These are phyloP conservation scores for Leptopilina drosophilae DNA, from an alignment of 2,888 invertebrate genomes.

Conservation along the genomic window DNA sequence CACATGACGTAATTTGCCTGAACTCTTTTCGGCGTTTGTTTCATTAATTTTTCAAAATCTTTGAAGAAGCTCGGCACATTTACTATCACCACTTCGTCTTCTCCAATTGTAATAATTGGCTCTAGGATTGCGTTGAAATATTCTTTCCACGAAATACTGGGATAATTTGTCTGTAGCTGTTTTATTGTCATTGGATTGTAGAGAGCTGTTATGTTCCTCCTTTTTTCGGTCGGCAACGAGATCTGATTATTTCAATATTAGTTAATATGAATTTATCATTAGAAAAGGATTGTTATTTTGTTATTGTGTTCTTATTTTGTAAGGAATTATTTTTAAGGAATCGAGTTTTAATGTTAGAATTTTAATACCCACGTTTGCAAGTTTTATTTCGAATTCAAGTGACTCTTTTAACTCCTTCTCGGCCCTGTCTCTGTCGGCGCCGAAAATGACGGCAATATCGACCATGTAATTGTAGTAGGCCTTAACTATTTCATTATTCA, in stretches of 20 bases:
- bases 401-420: slow-evolving; percentile 86
- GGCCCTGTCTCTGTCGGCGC: slow-evolving; percentile 86
- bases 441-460: slow-evolving; percentile 90
- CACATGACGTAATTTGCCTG: slow-evolving; percentile 96
- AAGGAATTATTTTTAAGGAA: not conserved
- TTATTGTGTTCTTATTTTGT: no score
- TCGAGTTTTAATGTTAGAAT: not conserved
- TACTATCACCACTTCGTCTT: slow-evolving; percentile 88
- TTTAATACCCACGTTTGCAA: slow-evolving; percentile 89
- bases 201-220: slow-evolving; percentile 90
- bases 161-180: slow-evolving; percentile 86
- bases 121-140: slow-evolving; percentile 91
- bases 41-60: slow-evolving; percentile 82
- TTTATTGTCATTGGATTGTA: slow-evolving; percentile 94
- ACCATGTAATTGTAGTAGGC: slow-evolving; percentile 93
- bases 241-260: no score
- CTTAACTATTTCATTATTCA: slow-evolving; percentile 89
- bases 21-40: slow-evolving; percentile 81
- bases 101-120: slow-evolving; percentile 80
- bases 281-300: no score
- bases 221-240: slow-evolving; percentile 86
- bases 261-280: no score
- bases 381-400: slow-evolving; percentile 90
- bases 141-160: slow-evolving; percentile 88
- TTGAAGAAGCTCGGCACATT: slow-evolving; percentile 90